phyloP scores from a whole-genome alignment of 2,797 vertebrate species.

The Cottoperca gobio region DNA sequence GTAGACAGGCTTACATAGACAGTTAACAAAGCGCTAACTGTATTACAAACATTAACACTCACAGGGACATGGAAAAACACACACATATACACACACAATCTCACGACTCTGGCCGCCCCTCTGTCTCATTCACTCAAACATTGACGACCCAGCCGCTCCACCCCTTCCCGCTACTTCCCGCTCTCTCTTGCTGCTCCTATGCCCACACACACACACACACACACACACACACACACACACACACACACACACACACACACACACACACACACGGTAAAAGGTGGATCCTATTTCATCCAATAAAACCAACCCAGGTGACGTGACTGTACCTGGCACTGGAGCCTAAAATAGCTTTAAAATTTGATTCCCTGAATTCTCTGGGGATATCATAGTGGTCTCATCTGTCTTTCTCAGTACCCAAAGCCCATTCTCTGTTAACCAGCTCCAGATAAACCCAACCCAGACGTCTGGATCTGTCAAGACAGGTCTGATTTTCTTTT shows the following conservation, averaged over 20 bases:
- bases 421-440: constrained; percentile 43
- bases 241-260: not conserved
- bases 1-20: constrained; percentile 49
- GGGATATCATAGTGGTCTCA: constrained; percentile 65
- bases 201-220: not conserved
- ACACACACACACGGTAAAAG: constrained; percentile 47
- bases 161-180: not conserved
- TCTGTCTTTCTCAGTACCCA: constrained; percentile 62
- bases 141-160: not conserved
- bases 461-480: constrained; percentile 23
- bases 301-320: constrained; percentile 69
- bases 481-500: constrained; percentile 12
- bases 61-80: constrained; percentile 28
- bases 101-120: constrained; percentile 31
- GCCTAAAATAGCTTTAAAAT: constrained; percentile 78
- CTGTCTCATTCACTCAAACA: constrained; percentile 58
- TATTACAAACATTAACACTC: constrained; percentile 61
- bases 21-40: constrained; percentile 60
- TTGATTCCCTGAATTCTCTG: constrained; percentile 72
- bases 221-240: constrained; percentile 1
- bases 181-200: not conserved
- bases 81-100: constrained; percentile 14
- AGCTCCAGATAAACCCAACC: constrained; percentile 48
- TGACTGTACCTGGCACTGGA: constrained; percentile 68
- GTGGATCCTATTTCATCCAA: constrained; percentile 71